Evolutionary conservation across 2,888 invertebrate species (phyloP).

Genomic region (Pogonocherus hispidulus): DNA sequence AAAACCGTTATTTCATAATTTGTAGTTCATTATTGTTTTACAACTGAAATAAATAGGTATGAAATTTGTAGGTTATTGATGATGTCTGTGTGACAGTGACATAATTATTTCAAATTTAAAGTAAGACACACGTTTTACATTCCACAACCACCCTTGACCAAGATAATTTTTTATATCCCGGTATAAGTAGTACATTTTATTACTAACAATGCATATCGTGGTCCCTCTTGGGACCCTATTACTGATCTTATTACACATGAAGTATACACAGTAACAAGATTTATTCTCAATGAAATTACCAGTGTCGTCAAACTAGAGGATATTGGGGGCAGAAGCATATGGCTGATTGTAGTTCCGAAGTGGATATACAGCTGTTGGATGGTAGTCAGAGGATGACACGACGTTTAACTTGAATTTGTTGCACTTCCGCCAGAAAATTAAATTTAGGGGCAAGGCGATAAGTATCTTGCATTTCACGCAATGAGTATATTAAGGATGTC

Average conservation of each 20-base stretch:
- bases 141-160: no score
- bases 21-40: no score
- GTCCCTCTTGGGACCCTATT: not conserved
- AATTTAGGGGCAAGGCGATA: constrained; percentile 22
- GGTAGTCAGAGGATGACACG: constrained; percentile 31
- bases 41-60: no score
- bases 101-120: no score
- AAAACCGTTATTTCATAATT: no score
- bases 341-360: constrained; percentile 39
- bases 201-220: no score
- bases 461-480: not conserved
- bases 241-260: not conserved
- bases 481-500: no score
- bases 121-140: no score
- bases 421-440: constrained; percentile 22
- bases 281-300: constrained; percentile 33
- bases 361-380: constrained; percentile 37
- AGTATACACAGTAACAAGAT: constrained; percentile 50
- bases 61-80: no score
- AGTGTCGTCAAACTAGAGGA: constrained; percentile 34
- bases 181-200: no score
- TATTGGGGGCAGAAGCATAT: constrained; percentile 37
- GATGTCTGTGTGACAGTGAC: no score
- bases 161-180: no score
- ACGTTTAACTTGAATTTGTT: constrained; percentile 37